phyloP scores from a whole-genome alignment of 2,113 vertebrate genomes.

The Butorides virescens region DNA sequence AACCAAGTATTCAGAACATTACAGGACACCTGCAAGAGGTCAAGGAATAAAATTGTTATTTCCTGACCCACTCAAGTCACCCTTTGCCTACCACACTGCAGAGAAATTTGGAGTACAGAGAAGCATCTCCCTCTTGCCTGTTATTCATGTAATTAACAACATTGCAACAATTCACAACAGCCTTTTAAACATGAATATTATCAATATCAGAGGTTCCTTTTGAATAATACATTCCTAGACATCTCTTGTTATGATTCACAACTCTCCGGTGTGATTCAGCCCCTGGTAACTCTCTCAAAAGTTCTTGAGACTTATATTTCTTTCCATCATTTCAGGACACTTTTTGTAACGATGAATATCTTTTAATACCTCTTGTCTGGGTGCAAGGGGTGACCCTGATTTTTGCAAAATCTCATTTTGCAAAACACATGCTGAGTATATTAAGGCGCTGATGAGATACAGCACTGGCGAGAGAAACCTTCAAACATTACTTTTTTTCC shows the following conservation, averaged over 20 bases:
- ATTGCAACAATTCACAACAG: background rate
- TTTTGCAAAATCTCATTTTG: conserved; percentile 48
- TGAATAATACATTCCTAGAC: background rate
- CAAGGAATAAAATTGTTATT: background rate
- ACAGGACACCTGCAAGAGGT: background rate
- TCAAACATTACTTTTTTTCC: conserved; percentile 40
- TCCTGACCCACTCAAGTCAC: background rate
- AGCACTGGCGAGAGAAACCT: background rate
- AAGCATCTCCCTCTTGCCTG: background rate
- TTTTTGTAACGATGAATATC: conserved; percentile 42
- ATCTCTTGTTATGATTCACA: background rate
- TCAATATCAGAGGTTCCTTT: background rate
- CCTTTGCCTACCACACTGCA: background rate
- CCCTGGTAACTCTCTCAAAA: background rate
- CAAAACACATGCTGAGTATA: conserved; percentile 35
- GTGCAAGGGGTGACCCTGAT: background rate
- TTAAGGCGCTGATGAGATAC: conserved; percentile 50
- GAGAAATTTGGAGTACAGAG: background rate
- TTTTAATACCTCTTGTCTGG: conserved; percentile 30
- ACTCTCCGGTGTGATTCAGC: background rate
- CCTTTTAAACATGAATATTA: background rate
- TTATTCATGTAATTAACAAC: background rate
- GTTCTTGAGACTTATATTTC: conserved; percentile 13
- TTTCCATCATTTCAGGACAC: conserved; percentile 20
- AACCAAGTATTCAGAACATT: background rate